Conservation (phyloP, 1,140 invertebrate genomes). For the Bathynomus jamesi region DNA sequence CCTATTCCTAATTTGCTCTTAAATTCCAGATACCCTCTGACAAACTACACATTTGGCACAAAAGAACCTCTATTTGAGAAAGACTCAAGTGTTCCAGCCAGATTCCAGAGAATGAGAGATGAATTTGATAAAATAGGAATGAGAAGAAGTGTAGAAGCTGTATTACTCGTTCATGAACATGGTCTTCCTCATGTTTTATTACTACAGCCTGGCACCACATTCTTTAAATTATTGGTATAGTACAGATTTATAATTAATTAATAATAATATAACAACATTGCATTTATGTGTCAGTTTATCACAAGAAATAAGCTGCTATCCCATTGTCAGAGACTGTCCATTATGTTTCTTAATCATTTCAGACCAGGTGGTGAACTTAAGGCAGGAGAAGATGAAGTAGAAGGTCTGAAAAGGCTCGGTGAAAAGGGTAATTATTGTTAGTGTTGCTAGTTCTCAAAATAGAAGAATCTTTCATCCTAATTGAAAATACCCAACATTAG, state of each 20-base stretch:
- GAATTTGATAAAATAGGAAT: constrained; percentile 98
- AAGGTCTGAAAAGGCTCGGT: constrained; percentile 94
- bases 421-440: no score
- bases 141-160: constrained; percentile 93
- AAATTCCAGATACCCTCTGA: constrained; percentile 74
- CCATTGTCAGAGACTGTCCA: no score
- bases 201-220: constrained; percentile 94
- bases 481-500: no score
- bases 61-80: constrained; percentile 98
- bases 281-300: no score
- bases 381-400: constrained; percentile 93
- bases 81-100: constrained; percentile 93
- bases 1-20: no score
- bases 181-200: constrained; percentile 94
- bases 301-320: no score
- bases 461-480: no score
- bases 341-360: no score
- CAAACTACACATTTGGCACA: constrained; percentile 99
- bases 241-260: no score
- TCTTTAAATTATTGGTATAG: constrained; percentile 91
- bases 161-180: constrained; percentile 95
- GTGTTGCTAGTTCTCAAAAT: no score
- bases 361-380: constrained; percentile 96
- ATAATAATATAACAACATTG: no score
- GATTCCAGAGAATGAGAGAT: constrained; percentile 96